Evolutionary conservation across 2,797 vertebrate species (phyloP), one percentile per base, ranked within the genome.

Genomic region (Saguinus oedipus): DNA sequence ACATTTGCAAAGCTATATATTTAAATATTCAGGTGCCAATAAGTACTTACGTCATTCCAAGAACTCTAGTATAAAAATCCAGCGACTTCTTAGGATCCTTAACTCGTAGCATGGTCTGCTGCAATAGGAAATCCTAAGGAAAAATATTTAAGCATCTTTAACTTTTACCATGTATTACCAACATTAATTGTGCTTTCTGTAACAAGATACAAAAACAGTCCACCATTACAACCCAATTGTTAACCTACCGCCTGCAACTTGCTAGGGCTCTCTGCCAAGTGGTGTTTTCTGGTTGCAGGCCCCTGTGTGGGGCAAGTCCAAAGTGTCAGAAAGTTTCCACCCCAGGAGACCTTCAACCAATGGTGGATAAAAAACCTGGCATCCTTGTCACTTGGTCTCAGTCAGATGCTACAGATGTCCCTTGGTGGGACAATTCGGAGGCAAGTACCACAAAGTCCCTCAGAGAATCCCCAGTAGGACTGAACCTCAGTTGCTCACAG

Each of bases 91-190:
- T 98, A 2, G 99, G 99, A 98, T 99, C 99, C 97, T 99, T 99
- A 89, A 99, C 99, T 96, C 99, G 98, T 75, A 99, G 98, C 99
- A 99, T 99, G 0, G 99, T 99, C 98, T 99, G 99, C 98, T 99
- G 99, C 98, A 99, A 99, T 96, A 99, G 98, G 95, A 99, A 99
- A 97, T 99, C 99, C 99, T 99, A 79, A 4, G 2, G 50, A 55
- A 19, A 61, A 68, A 93, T 36, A 93, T 22, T 36, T 83, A 83
- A 95, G 48, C 42, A 83, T 3, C 20, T 92, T 93, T 64, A 80
- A 80, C 15, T 68, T 82, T 55, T 46, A 80, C 15, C 9, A 57
- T 5, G 74, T 76, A 24, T 72, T 59, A 75, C 12, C 53, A 70
- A 84, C 17, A 42, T 82, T 76, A 93, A 83, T 24, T 84, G 14